These are phyloP conservation scores for Grammomys surdaster DNA, from an alignment of 2,113 vertebrate genomes.

Conservation along the genomic window DNA sequence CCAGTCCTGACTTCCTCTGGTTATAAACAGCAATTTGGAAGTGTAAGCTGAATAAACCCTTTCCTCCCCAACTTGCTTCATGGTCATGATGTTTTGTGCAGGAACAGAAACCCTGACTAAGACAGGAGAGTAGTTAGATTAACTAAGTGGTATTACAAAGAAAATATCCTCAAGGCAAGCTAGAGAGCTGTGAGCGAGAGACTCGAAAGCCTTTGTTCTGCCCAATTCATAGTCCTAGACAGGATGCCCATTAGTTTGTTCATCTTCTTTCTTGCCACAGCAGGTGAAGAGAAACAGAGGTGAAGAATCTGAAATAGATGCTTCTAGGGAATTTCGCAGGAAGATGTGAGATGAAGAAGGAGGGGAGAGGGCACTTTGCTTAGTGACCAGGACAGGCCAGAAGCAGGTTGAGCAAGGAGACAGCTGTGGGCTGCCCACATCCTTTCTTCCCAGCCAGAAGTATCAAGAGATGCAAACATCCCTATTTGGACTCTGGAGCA, in stretches of 20 bases:
- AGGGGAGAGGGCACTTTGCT: neutral
- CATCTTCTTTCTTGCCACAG: neutral
- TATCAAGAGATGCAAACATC: neutral
- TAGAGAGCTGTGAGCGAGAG: constrained; percentile 5
- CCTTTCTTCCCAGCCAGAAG: neutral
- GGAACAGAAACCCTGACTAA: no score
- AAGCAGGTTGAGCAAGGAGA: neutral
- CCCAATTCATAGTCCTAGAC: constrained; percentile 27
- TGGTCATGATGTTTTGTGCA: no score
- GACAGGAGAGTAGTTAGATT: neutral
- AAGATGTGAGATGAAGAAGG: neutral
- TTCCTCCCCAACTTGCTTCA: no score
- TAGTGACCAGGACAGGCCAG: neutral
- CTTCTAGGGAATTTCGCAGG: neutral
- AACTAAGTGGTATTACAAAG: constrained; percentile 38
- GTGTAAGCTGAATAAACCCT: no score
- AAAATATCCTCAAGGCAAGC: constrained; percentile 15
- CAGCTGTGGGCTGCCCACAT: neutral
- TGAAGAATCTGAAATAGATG: neutral
- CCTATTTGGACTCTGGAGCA: neutral
- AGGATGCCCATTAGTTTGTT: constrained; percentile 1
- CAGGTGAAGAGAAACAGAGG: neutral
- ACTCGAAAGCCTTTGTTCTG: constrained; percentile 55
- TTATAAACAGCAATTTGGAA: no score
- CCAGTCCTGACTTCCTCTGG: no score